These are phyloP conservation scores for Coptodon rendalli DNA, from an alignment of 2,113 vertebrate genomes.

Conservation along the genomic window DNA sequence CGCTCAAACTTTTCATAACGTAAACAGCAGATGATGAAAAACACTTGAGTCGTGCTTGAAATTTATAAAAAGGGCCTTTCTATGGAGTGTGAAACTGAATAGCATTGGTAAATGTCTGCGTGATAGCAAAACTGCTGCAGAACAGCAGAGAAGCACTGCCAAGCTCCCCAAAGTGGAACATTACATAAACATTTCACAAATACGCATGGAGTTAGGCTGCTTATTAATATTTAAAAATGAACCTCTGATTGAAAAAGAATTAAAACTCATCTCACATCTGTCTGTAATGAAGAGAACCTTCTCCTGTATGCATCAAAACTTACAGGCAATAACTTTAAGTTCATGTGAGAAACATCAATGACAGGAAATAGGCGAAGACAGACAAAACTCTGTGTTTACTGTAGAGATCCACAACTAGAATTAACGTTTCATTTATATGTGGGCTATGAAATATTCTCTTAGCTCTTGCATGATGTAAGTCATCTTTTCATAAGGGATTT, in stretches of 20 bases:
- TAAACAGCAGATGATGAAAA: constrained; percentile 45
- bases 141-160: neutral
- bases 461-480: neutral
- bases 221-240: neutral
- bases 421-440: neutral
- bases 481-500: neutral
- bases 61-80: constrained; percentile 5
- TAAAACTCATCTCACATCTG: neutral
- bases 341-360: neutral
- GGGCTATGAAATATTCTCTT: neutral
- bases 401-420: neutral
- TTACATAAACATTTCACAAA: neutral
- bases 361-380: neutral
- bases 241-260: neutral
- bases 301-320: neutral
- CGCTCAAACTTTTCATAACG: constrained; percentile 32
- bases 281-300: neutral
- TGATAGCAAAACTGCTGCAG: neutral
- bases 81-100: constrained; percentile 2
- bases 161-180: neutral
- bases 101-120: constrained; percentile 9
- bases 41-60: constrained; percentile 20
- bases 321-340: neutral
- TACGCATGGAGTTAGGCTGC: neutral
- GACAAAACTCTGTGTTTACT: neutral